Evolutionary conservation across 2,797 vertebrate species (phyloP).

Genomic region (Dromococcyx pavoninus): DNA sequence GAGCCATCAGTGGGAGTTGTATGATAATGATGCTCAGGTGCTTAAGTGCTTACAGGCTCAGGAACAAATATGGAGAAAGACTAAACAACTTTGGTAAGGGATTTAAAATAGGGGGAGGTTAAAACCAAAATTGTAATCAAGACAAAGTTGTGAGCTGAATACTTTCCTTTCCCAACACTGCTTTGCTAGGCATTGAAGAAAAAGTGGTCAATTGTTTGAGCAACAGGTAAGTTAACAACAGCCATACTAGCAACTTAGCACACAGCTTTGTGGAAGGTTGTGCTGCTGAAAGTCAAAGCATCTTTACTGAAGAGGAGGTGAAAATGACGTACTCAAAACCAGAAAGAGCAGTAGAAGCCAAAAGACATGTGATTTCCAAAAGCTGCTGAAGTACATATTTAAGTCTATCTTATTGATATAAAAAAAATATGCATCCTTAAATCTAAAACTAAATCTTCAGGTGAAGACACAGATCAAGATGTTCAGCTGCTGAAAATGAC

Average conservation of each 20-base stretch:
- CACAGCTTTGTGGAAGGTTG: not conserved
- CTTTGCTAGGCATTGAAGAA: not conserved
- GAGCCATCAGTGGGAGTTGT: not conserved
- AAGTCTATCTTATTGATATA: not conserved
- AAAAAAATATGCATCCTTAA: not conserved
- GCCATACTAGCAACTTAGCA: rapidly evolving
- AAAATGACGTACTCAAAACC: not conserved
- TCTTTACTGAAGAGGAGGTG: not conserved
- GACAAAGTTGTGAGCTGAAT: not conserved
- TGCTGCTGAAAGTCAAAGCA: not conserved
- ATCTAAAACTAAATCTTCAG: not conserved
- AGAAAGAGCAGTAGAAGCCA: not conserved
- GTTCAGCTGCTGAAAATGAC: not conserved
- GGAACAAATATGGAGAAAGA: not conserved
- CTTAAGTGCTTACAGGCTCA: not conserved
- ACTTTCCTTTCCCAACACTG: not conserved
- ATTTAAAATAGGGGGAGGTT: not conserved
- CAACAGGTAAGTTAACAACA: not conserved
- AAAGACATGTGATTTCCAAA: not conserved
- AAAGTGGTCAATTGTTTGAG: not conserved
- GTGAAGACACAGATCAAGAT: not conserved
- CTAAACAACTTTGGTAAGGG: not conserved
- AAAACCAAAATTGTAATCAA: not conserved
- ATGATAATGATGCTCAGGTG: not conserved
- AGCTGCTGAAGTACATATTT: not conserved